Evolutionary conservation across 2,113 vertebrate genomes (phyloP).

Genomic region (Labeo catla): DNA sequence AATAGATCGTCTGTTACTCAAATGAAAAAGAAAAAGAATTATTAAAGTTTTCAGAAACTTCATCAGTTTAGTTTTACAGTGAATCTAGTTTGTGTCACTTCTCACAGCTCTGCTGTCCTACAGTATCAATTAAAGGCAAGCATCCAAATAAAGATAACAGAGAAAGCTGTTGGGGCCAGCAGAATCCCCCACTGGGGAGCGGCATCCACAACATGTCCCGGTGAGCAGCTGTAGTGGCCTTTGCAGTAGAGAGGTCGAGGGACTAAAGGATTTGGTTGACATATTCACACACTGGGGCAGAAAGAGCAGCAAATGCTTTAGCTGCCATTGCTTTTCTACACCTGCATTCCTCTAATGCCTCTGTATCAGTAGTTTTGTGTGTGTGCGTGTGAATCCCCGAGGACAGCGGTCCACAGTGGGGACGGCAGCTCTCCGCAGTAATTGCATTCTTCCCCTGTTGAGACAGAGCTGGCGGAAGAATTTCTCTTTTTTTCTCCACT

Average conservation of each 20-base stretch:
- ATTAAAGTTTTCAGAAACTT: too few species aligned
- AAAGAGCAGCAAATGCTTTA: slow-evolving; percentile 13
- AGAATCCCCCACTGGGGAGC: neutral
- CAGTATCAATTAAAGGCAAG: neutral
- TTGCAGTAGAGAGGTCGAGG: neutral
- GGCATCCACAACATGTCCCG: neutral
- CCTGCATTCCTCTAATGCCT: slow-evolving; percentile 23
- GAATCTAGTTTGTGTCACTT: too few species aligned
- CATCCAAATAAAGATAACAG: too few species aligned
- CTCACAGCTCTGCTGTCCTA: neutral
- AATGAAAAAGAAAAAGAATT: too few species aligned
- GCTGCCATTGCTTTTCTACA: slow-evolving; percentile 5
- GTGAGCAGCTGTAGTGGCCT: neutral
- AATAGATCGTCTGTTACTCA: neutral
- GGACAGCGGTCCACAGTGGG: slow-evolving; percentile 27
- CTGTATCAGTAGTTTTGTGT: neutral
- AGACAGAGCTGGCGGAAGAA: slow-evolving; percentile 19
- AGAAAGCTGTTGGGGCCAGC: neutral
- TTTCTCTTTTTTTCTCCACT: slow-evolving; percentile 8
- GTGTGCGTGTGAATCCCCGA: neutral
- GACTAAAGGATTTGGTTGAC: neutral
- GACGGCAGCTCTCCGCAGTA: neutral
- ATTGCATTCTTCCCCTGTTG: slow-evolving; percentile 48
- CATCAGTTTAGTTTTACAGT: too few species aligned
- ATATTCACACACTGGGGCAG: neutral